Evolutionary conservation across 2,113 vertebrate species (phyloP).

Genomic region (Capreolus pygargus): DNA sequence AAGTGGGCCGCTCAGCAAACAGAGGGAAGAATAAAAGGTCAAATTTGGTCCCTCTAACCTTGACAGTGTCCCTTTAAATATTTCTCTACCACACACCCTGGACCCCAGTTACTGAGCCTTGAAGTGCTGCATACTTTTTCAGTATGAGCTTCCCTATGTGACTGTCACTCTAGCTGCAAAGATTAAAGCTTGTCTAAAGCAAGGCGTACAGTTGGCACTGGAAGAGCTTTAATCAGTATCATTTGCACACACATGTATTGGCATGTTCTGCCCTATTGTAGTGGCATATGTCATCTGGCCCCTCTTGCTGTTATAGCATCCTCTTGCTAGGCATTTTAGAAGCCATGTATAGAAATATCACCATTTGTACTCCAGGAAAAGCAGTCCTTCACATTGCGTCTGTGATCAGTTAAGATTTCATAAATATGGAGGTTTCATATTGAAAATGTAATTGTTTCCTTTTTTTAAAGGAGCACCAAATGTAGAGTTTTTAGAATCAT

Average conservation of each 20-base stretch:
- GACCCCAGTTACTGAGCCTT: constrained; percentile 39
- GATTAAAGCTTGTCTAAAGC: constrained; percentile 65
- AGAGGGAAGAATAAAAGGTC: constrained; percentile 70
- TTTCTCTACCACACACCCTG: constrained; percentile 51
- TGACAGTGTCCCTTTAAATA: constrained; percentile 76
- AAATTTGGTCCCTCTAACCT: constrained; percentile 73
- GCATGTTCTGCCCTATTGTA: background rate
- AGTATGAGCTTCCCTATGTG: constrained; percentile 34
- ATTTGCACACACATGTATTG: constrained; percentile 16
- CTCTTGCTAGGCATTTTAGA: constrained; percentile 18
- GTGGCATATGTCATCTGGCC: constrained; percentile 24
- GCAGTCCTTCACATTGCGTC: background rate
- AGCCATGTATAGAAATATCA: background rate
- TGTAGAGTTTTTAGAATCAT: background rate
- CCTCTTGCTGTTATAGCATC: constrained; percentile 27
- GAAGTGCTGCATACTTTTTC: constrained; percentile 33
- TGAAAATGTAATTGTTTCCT: constrained; percentile 25
- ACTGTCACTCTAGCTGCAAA: constrained; percentile 36
- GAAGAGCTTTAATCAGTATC: constrained; percentile 59
- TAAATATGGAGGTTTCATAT: background rate
- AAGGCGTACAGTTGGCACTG: constrained; percentile 35
- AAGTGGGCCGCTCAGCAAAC: constrained; percentile 58
- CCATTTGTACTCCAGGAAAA: background rate
- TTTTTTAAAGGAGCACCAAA: constrained; percentile 33
- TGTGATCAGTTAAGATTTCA: background rate